Percentiles rank a stretch among this genome's conserved stretches.
Conservation (phyloP, 2,797 vertebrate species). For the Artibeus jamaicensis region DNA sequence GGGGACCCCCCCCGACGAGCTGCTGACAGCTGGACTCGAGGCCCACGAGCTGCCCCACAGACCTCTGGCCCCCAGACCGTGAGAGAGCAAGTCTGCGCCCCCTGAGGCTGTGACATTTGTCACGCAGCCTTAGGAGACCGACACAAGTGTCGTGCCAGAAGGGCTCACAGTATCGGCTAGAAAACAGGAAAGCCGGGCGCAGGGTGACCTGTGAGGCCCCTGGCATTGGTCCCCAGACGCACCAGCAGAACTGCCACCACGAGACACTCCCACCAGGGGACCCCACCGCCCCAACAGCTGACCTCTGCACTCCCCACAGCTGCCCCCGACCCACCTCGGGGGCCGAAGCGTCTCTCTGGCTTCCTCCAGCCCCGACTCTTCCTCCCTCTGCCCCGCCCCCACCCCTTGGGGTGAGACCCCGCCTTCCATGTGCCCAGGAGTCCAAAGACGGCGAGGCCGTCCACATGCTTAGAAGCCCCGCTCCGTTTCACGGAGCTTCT, state of each 20-base stretch:
- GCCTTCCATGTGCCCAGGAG: rapidly evolving
- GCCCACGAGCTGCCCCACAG: not conserved
- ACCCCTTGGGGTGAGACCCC: not conserved
- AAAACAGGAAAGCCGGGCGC: no score
- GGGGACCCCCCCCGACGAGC: not conserved
- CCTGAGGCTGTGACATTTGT: not conserved
- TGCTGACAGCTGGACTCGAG: not conserved
- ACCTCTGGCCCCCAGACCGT: not conserved
- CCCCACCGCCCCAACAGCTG: not conserved
- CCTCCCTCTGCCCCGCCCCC: no score
- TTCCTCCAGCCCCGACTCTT: rapidly evolving
- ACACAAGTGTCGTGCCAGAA: rapidly evolving
- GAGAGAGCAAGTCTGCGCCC: rapidly evolving
- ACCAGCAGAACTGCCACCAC: no score
- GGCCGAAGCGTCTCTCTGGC: not conserved
- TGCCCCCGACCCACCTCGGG: no score
- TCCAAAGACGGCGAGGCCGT: rapidly evolving
- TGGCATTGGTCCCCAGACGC: no score
- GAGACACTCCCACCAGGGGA: not conserved
- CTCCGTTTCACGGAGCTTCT: rapidly evolving
- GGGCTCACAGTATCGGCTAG: not conserved
- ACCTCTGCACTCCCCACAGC: no score
- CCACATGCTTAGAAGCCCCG: rapidly evolving
- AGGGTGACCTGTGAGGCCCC: rapidly evolving
- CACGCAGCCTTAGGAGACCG: rapidly evolving